phyloP scores from a whole-genome alignment of 2,797 vertebrate species.

The Pogoniulus pusillus region DNA sequence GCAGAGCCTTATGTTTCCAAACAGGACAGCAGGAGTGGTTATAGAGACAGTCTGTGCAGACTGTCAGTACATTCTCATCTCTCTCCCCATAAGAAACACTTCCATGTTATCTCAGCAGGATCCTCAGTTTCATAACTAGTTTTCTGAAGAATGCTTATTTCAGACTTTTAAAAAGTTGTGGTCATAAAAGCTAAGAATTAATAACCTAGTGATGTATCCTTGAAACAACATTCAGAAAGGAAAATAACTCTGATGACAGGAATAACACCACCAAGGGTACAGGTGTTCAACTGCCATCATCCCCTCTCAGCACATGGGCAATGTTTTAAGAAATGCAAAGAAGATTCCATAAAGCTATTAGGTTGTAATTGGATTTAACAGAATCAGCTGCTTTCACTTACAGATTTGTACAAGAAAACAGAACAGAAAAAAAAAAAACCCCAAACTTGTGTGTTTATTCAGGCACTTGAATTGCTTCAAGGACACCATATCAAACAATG shows the following conservation, averaged over 20 bases:
- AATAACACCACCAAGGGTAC: not conserved
- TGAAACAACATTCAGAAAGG: not conserved
- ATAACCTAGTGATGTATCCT: not conserved
- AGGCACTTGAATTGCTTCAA: not conserved
- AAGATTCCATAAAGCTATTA: not conserved
- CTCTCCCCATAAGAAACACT: not conserved
- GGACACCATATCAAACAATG: not conserved
- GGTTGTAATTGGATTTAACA: constrained; percentile 8
- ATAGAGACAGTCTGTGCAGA: not conserved
- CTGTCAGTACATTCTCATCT: not conserved
- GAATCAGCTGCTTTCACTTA: not conserved
- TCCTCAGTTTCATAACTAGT: not conserved
- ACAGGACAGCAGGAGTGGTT: not conserved
- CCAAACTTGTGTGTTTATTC: not conserved
- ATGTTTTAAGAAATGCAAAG: not conserved
- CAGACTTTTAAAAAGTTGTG: not conserved
- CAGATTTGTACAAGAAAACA: not conserved
- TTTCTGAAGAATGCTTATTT: not conserved
- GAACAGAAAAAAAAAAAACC: not conserved
- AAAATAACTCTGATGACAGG: not conserved
- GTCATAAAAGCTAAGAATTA: not conserved
- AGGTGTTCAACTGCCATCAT: not conserved
- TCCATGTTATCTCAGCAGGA: not conserved
- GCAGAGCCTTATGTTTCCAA: not conserved
- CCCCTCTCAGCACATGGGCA: not conserved